These are phyloP conservation scores for Crypturellus undulatus DNA, from an alignment of 2,113 vertebrate species.

Conservation along the genomic window DNA sequence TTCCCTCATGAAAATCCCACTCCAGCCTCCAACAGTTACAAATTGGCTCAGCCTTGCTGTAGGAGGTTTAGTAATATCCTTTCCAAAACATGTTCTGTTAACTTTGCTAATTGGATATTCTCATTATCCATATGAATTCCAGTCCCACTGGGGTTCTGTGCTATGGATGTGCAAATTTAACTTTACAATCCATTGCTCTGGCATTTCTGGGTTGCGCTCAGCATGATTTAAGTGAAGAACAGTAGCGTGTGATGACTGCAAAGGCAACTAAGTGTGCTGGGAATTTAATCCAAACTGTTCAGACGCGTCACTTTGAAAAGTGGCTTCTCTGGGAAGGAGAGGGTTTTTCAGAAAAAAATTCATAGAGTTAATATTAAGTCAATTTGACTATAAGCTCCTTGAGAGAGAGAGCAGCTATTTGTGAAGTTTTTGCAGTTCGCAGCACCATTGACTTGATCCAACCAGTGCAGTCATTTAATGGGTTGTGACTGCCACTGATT, in stretches of 20 bases:
- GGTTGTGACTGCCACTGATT: not conserved
- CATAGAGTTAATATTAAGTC: conserved; percentile 1
- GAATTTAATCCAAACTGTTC: not conserved
- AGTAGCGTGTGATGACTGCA: conserved; percentile 25
- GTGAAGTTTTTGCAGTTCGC: not conserved
- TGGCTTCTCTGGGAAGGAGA: conserved; percentile 19
- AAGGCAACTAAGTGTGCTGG: not conserved
- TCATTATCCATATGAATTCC: conserved; percentile 12
- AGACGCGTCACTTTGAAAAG: not conserved
- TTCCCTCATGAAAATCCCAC: not conserved
- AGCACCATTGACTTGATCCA: not conserved
- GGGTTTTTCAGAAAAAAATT: not conserved
- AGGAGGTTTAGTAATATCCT: not conserved
- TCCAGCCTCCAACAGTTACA: not conserved
- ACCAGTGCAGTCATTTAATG: not conserved
- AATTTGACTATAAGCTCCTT: not conserved
- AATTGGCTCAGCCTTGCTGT: not conserved
- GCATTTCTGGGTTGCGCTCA: conserved; percentile 3
- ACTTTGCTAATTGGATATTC: conserved; percentile 26
- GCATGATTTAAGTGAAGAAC: conserved; percentile 18
- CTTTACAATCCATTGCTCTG: not conserved
- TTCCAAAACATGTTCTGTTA: not conserved
- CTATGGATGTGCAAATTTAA: not conserved
- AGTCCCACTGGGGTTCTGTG: not conserved
- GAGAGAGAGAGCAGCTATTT: not conserved